Evolutionary conservation across 2,113 vertebrate genomes (phyloP).

Genomic region (Vicugna pacos): DNA sequence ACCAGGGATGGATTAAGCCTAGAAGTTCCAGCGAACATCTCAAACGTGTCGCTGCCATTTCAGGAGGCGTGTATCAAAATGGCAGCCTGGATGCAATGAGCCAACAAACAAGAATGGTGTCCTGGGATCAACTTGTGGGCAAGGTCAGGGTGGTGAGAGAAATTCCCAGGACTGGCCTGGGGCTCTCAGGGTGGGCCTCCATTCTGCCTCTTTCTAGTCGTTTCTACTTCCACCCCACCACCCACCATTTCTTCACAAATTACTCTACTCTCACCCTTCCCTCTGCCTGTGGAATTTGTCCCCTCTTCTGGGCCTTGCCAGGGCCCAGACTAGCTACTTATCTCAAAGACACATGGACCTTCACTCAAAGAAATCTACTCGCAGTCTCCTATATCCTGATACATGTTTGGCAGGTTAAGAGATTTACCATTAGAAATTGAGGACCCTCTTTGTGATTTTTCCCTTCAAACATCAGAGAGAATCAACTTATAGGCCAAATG

Average conservation of each 20-base stretch:
- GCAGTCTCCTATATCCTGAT: not conserved
- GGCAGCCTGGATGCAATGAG: not conserved
- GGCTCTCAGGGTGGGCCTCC: not conserved
- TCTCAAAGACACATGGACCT: not conserved
- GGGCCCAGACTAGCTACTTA: not conserved
- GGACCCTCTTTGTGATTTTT: not conserved
- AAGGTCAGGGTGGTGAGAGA: not conserved
- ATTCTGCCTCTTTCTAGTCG: not conserved
- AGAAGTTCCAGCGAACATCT: not conserved
- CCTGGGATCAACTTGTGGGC: not conserved
- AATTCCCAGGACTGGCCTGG: not conserved
- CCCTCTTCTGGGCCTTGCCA: not conserved
- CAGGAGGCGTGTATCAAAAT: not conserved
- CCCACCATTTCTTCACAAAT: not conserved
- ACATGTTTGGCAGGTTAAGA: not conserved
- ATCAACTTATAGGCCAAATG: not conserved
- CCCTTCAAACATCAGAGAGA: conserved; percentile 2
- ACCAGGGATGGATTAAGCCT: conserved; percentile 64
- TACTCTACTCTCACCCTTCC: not conserved
- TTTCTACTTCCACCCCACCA: not conserved
- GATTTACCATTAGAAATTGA: conserved; percentile 44
- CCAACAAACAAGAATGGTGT: not conserved
- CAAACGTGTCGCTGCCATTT: not conserved
- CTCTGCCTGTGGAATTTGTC: rapidly evolving
- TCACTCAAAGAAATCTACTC: not conserved